These are phyloP conservation scores for Physocephala rufipes DNA, from an alignment of 2,888 invertebrate species.

Conservation along the genomic window DNA sequence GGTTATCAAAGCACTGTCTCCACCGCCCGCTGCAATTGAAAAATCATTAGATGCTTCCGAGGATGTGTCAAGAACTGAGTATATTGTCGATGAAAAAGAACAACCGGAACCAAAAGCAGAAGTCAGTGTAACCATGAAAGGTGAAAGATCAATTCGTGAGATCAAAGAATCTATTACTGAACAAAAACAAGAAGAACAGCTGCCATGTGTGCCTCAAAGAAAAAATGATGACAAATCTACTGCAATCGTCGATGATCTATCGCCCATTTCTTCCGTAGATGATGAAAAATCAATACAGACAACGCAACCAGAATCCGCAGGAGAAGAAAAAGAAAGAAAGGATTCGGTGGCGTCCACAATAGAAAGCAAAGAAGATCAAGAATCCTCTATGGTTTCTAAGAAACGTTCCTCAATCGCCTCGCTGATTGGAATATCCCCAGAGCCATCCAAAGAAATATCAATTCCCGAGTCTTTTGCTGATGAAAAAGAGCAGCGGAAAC, in stretches of 20 bases:
- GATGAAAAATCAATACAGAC: slow-evolving; percentile 43
- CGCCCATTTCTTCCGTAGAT: slow-evolving; percentile 22
- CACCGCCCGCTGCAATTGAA: slow-evolving; percentile 29
- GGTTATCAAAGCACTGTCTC: slow-evolving; percentile 41
- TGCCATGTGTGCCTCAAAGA: too few species aligned
- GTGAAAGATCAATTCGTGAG: too few species aligned
- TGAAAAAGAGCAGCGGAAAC: slow-evolving; percentile 34
- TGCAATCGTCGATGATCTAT: slow-evolving; percentile 44
- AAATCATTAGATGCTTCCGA: slow-evolving; percentile 42
- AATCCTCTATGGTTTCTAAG: slow-evolving; percentile 30
- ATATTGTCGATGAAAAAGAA: slow-evolving; percentile 27
- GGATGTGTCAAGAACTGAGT: slow-evolving; percentile 38
- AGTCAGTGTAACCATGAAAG: too few species aligned
- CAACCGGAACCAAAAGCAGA: slow-evolving; percentile 38
- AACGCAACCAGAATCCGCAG: slow-evolving; percentile 41
- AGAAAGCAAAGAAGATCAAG: slow-evolving; percentile 38
- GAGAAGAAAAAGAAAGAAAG: background rate
- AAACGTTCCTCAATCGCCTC: slow-evolving; percentile 33
- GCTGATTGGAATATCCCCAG: slow-evolving; percentile 8
- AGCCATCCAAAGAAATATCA: slow-evolving; percentile 43
- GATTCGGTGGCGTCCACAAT: slow-evolving; percentile 34
- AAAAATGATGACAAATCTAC: slow-evolving; percentile 36
- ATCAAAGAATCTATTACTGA: too few species aligned
- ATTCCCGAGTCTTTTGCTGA: slow-evolving; percentile 27
- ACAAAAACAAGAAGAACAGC: slow-evolving; percentile 38